Conservation (phyloP, 2,888 invertebrate genomes). For the Iphiclides podalirius region DNA sequence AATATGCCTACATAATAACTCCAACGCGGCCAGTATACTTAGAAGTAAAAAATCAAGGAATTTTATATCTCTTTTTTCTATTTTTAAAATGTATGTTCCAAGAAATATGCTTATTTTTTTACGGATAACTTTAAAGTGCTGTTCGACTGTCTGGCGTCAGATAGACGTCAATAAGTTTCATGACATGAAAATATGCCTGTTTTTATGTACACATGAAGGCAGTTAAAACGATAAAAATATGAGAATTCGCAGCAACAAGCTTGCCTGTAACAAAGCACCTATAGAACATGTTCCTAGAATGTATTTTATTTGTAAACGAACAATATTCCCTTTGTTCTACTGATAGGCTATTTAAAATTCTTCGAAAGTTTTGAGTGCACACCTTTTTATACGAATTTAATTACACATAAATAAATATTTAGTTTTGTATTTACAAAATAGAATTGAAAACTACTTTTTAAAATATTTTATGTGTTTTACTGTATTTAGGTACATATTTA, state of each 20-base stretch:
- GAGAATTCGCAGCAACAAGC: slow-evolving; percentile 31
- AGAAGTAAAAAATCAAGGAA: too few species aligned
- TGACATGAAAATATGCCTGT: not conserved
- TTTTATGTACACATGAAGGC: slow-evolving; percentile 31
- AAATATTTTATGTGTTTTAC: too few species aligned
- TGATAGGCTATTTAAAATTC: slow-evolving; percentile 2
- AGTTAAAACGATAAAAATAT: slow-evolving; percentile 29
- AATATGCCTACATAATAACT: too few species aligned
- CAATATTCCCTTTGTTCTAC: slow-evolving; percentile 47
- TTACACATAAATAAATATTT: not conserved
- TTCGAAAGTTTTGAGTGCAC: not conserved
- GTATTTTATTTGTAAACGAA: slow-evolving; percentile 44
- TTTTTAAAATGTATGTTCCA: too few species aligned
- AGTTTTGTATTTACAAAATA: too few species aligned
- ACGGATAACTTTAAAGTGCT: too few species aligned
- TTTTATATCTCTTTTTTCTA: too few species aligned
- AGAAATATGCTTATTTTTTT: too few species aligned
- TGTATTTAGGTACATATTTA: too few species aligned
- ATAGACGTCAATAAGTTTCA: not conserved
- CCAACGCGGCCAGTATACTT: too few species aligned
- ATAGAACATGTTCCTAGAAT: slow-evolving; percentile 57
- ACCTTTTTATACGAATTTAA: not conserved
- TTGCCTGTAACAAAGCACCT: slow-evolving; percentile 46
- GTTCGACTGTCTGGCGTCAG: not conserved
- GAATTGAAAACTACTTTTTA: too few species aligned